Conservation (phyloP, 2,888 invertebrate species). For the Diabrotica balteata region DNA sequence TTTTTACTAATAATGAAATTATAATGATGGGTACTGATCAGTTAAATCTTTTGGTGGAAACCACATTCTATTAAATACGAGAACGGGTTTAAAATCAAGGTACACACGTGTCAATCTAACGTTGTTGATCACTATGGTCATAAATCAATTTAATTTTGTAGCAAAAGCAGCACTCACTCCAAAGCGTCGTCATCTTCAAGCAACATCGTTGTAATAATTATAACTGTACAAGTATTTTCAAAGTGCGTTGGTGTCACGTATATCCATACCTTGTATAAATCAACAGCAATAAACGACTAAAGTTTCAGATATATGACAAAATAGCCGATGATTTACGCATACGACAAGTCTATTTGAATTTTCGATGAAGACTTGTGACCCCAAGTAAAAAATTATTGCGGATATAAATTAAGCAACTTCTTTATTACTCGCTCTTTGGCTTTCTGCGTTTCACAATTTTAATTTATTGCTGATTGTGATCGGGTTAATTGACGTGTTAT, state of each 20-base stretch:
- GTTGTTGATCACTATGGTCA: too few relatives aligned
- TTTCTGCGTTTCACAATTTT: constrained; percentile 11
- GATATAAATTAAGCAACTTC: constrained; percentile 17
- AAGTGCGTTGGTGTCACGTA: constrained; percentile 4
- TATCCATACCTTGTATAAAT: constrained; percentile 3
- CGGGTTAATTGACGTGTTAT: constrained; percentile 10
- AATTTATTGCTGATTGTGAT: constrained; percentile 16
- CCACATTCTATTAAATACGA: too few relatives aligned
- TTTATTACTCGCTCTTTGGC: constrained; percentile 8
- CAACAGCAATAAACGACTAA: background rate
- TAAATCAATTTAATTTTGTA: too few relatives aligned
- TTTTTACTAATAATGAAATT: too few relatives aligned
- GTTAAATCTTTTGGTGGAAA: too few relatives aligned
- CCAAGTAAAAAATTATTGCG: constrained; percentile 11
- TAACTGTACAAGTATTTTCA: constrained; percentile 9
- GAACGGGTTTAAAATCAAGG: too few relatives aligned
- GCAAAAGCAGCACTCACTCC: too few relatives aligned
- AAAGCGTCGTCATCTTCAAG: too few relatives aligned
- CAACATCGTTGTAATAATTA: constrained; percentile 16
- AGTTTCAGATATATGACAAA: constrained; percentile 18
- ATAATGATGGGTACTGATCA: too few relatives aligned
- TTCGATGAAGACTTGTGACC: constrained; percentile 18
- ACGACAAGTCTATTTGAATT: constrained; percentile 14
- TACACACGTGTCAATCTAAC: too few relatives aligned
- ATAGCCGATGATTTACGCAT: constrained; percentile 12